Conservation (phyloP, 2,797 vertebrate species). For the Hephaestus fuliginosus region DNA sequence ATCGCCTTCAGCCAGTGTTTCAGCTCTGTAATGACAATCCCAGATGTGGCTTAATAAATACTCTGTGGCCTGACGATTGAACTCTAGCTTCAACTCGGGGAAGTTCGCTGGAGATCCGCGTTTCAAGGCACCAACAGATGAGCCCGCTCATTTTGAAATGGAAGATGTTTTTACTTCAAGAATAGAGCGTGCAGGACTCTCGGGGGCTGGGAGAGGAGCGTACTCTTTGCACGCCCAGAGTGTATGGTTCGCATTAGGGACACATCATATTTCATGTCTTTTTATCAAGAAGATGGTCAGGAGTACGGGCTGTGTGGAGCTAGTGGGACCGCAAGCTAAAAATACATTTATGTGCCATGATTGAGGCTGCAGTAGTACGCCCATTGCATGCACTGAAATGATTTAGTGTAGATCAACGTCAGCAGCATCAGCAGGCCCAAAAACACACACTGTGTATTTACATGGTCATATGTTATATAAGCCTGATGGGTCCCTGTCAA, state of each 20-base stretch:
- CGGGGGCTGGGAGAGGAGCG: conserved; percentile 28
- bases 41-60: conserved; percentile 84
- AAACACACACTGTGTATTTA: conserved; percentile 58
- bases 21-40: conserved; percentile 66
- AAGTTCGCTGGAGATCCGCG: conserved; percentile 71
- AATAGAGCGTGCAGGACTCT: conserved; percentile 49
- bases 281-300: conserved; percentile 81
- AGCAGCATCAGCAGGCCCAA: conserved; percentile 52
- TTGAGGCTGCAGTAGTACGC: conserved; percentile 63
- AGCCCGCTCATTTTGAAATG: conserved; percentile 53
- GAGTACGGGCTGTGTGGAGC: conserved; percentile 55
- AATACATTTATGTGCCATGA: conserved; percentile 73
- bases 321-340: conserved; percentile 74
- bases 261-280: conserved; percentile 82
- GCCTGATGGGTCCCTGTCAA: conserved; percentile 50
- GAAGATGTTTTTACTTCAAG: conserved; percentile 65
- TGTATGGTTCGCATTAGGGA: conserved; percentile 79
- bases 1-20: conserved; percentile 48
- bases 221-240: conserved; percentile 36
- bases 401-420: conserved; percentile 72
- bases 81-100: conserved; percentile 62
- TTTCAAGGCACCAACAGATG: conserved; percentile 65
- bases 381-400: conserved; percentile 78
- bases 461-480: conserved; percentile 62
- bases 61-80: conserved; percentile 72